These are phyloP conservation scores for Umimayanthus kanabou DNA, from an alignment of 92 coral and sea anemone genomes.

Conservation along the genomic window DNA sequence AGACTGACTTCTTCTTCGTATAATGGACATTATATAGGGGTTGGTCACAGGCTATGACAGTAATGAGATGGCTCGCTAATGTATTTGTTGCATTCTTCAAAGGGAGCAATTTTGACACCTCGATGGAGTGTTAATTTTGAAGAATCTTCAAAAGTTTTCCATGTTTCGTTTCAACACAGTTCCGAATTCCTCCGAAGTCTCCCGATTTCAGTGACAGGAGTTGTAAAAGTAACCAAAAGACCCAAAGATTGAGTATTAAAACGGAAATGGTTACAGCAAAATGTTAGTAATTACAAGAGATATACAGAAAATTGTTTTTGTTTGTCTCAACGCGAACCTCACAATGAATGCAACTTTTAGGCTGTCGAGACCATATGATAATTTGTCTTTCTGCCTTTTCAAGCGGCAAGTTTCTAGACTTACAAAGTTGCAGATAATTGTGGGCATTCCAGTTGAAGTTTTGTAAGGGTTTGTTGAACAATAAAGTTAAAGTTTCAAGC, in stretches of 20 bases:
- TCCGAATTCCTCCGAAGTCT: neutral
- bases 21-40: constrained; percentile 30
- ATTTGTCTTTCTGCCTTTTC: constrained; percentile 20
- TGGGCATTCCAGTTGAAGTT: constrained; percentile 14
- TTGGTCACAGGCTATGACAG: neutral
- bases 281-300: neutral
- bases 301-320: neutral
- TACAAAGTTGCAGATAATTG: constrained; percentile 26
- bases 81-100: constrained; percentile 21
- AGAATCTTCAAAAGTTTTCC: constrained; percentile 40
- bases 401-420: constrained; percentile 19
- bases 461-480: constrained; percentile 35
- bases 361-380: constrained; percentile 44
- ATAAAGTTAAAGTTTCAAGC: constrained; percentile 7
- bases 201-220: neutral
- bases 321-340: neutral
- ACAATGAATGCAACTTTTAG: constrained; percentile 1
- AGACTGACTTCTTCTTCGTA: neutral
- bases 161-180: constrained; percentile 19
- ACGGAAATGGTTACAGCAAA: neutral
- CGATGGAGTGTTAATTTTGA: neutral
- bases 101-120: constrained; percentile 31
- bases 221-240: neutral
- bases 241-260: neutral
- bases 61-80: constrained; percentile 29